Evolutionary conservation across 2,888 invertebrate genomes (phyloP), one percentile per base, ranked within the genome.

Genomic region (Torymus texanus): DNA sequence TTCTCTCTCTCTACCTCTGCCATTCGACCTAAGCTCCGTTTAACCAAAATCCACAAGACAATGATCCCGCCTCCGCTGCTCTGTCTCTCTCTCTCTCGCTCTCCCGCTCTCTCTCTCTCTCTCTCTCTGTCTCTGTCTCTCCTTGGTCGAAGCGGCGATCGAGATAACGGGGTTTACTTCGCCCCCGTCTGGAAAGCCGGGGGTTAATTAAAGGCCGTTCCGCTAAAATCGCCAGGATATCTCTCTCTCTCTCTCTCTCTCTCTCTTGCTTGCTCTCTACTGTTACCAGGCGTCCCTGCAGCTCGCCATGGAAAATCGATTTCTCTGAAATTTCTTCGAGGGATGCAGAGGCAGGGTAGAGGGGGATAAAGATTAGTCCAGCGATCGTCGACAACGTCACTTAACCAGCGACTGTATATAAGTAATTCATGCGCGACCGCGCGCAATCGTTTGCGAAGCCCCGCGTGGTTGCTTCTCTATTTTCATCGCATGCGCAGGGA

Each of bases 121-220:
- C 75, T 75, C 67, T 62, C 50, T 66, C 68, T 24, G 58, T n/a
- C 63, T 21, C 61, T 79, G 74, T 75, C 67, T 62, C 62, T 56
- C 29, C 63, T 70, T 41, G 58, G n/a, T 13, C 81, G 41, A 8
- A 41, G 41, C 41, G 41, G 41, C 85, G 87, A 88, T 88, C 84
- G 81, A 87, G 87, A 88, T 88, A 88, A 87, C 71, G 71, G 83
- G 84, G 86, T 86, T 86, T 86, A 86, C 85, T 83, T 82, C 81
- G 84, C 82, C 77, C 53, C 82, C 81, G 84, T 82, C 76, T 53
- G 50, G 82, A 84, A 85, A 86, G 84, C 83, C 83, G 29, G 63
- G 82, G 85, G 85, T 87, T 88, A 88, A 88, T 88, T 88, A 88
- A 88, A 86, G 86, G 83, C 84, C 83, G 83, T 86, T 85, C 83